phyloP scores from a whole-genome alignment of 1,140 invertebrate genomes.

The Zophobas atratus region DNA sequence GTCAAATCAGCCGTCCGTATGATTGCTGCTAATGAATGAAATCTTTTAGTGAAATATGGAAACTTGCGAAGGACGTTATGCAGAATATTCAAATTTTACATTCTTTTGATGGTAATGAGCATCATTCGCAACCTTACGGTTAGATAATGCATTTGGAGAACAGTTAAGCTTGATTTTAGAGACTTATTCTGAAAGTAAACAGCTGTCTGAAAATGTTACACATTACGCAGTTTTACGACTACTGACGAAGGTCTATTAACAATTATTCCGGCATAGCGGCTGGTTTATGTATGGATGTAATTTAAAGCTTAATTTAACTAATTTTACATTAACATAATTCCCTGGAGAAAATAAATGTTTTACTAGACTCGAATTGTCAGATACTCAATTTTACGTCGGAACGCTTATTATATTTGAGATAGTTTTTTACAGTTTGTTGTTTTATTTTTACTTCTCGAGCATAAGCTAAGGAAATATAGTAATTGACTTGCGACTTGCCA shows the following conservation, averaged over 20 bases:
- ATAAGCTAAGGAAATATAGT: too few relatives aligned
- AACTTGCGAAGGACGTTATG: too few relatives aligned
- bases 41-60: not conserved
- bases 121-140: not conserved
- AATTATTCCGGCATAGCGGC: not conserved
- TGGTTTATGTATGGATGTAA: not conserved
- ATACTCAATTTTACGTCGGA: too few relatives aligned
- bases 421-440: too few relatives aligned
- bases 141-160: too few relatives aligned
- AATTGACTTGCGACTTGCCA: too few relatives aligned
- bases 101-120: not conserved
- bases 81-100: not conserved
- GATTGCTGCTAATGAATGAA: not conserved
- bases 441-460: too few relatives aligned
- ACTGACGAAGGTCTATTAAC: not conserved
- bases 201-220: not conserved
- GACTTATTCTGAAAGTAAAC: not conserved
- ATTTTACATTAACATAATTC: not conserved
- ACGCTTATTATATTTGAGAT: too few relatives aligned
- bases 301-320: not conserved
- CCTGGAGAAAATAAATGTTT: too few relatives aligned
- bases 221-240: not conserved
- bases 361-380: too few relatives aligned
- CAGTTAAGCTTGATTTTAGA: not conserved
- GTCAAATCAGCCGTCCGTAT: not conserved